Base-by-base conservation (phyloP, 1,140 invertebrate species). In the Rhyzopertha dominica region DNA sequence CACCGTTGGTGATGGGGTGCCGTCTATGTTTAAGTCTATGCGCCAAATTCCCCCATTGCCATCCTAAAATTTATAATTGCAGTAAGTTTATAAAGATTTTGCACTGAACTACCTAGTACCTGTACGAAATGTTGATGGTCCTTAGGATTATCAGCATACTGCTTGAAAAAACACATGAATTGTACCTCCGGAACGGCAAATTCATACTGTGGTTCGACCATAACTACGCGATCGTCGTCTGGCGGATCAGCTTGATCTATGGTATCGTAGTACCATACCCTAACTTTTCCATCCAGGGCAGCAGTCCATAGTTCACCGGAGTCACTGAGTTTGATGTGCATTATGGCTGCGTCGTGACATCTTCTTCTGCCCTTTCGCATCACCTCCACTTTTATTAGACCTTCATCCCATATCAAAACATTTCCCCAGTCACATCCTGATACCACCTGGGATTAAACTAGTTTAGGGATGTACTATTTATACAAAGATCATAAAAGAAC, bases 371-470 rank as follows among this genome's bases (percentile, higher is more conserved):
- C 76, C 47, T 80, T 83, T 53, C 78, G 73, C 18, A 75, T 79
- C 0, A 89, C 75, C 74, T 90, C 85, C 4, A 90, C 68, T 70
- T 89, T 90, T 12, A 94, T 90, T 2, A 90, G 68, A 13, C 84
- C 85, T 43, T 81, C 85, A 54, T 93, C 86, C 90, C 91, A 95
- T 0, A 94, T 69, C 28, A 93, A 65, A 60, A 95, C 81, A 63
- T 93, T 93, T 10, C 90, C 90, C 87, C 87, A 92, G 53, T 87
- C 82, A 56, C 83, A 85, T 4, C 89, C 86, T 2, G 89, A 90
- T 16, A 93, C 68, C 0, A 89, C 77, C 78, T 82, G 49, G n/a
- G n/a, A n/a, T n/a, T n/a, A n/a, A n/a, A n/a, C n/a, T n/a, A n/a
- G n/a, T n/a, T n/a, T n/a, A n/a, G n/a, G n/a, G n/a, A n/a, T n/a